These are phyloP conservation scores for Amphipyra tragopoginis DNA, from an alignment of 2,888 invertebrate genomes.

Conservation along the genomic window DNA sequence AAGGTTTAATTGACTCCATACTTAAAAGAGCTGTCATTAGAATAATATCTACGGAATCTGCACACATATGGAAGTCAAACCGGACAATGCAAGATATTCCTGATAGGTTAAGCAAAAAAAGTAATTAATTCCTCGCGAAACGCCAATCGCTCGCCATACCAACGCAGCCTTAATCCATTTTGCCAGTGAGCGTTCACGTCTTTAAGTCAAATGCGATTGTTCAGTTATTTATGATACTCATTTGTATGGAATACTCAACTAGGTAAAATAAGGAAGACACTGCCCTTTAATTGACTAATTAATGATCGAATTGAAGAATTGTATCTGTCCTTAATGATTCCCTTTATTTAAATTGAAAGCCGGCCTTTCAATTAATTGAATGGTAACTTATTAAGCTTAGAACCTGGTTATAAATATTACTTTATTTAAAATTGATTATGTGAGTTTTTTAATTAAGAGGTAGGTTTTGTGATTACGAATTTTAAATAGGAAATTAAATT, in stretches of 20 bases:
- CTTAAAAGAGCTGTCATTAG: no score
- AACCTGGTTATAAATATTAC: conserved; percentile 56
- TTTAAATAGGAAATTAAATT: conserved; percentile 56
- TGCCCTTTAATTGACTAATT: conserved; percentile 77
- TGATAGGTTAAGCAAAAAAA: not conserved
- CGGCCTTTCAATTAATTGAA: conserved; percentile 62
- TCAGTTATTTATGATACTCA: conserved; percentile 70
- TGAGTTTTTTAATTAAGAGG: conserved; percentile 48
- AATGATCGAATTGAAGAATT: conserved; percentile 72
- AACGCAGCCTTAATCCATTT: conserved; percentile 42
- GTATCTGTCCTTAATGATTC: conserved; percentile 68
- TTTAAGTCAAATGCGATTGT: conserved; percentile 70
- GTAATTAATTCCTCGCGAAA: not conserved
- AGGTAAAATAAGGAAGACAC: conserved; percentile 73
- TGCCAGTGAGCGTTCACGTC: conserved; percentile 43
- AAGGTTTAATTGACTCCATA: no score
- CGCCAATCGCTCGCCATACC: conserved; percentile 23
- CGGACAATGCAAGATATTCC: no score
- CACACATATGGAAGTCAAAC: no score
- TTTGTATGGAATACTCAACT: conserved; percentile 69
- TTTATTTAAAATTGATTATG: conserved; percentile 55
- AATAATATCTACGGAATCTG: no score
- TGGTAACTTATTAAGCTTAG: conserved; percentile 50
- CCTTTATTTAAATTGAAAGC: conserved; percentile 69
- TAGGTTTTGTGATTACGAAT: conserved; percentile 49